These are phyloP conservation scores for Trichosurus vulpecula DNA, from an alignment of 2,797 vertebrate genomes.

Conservation along the genomic window DNA sequence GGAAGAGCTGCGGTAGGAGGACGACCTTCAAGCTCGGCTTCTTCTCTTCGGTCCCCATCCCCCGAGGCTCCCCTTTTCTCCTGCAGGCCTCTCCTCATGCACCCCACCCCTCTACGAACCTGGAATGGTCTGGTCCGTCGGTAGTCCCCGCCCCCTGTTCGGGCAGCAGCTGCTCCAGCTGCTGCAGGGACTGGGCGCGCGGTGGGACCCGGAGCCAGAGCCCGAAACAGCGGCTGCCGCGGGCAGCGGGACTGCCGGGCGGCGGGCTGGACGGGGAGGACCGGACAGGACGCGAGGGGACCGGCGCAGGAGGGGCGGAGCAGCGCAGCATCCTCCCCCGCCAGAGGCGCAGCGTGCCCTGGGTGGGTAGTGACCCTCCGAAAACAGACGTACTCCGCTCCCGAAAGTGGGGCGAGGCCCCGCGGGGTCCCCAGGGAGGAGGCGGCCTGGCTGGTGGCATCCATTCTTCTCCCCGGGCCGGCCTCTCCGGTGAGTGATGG, in stretches of 20 bases:
- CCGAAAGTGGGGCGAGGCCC: background rate
- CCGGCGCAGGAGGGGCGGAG: background rate
- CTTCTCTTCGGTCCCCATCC: background rate
- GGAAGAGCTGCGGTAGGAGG: rapidly evolving
- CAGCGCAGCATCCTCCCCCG: background rate
- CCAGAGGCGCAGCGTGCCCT: background rate
- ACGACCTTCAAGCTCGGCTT: background rate
- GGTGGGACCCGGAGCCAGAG: constrained; percentile 36
- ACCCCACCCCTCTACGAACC: constrained; percentile 52
- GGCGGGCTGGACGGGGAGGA: background rate
- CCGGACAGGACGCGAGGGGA: constrained; percentile 23
- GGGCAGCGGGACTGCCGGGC: constrained; percentile 43
- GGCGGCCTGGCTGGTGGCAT: background rate
- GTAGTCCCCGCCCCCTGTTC: constrained; percentile 51
- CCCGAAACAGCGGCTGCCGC: constrained; percentile 58
- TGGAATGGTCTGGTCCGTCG: constrained; percentile 66
- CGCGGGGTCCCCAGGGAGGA: background rate
- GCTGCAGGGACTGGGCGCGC: constrained; percentile 47
- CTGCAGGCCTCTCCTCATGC: background rate
- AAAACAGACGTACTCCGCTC: background rate
- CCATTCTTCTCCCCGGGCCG: background rate
- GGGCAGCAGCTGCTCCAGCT: constrained; percentile 76
- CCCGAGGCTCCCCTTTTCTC: background rate
- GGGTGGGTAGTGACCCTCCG: background rate
- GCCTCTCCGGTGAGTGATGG: constrained; percentile 43